These are phyloP conservation scores for Drosophila arizonae DNA, from an alignment of 1,140 invertebrate species.

Conservation along the genomic window DNA sequence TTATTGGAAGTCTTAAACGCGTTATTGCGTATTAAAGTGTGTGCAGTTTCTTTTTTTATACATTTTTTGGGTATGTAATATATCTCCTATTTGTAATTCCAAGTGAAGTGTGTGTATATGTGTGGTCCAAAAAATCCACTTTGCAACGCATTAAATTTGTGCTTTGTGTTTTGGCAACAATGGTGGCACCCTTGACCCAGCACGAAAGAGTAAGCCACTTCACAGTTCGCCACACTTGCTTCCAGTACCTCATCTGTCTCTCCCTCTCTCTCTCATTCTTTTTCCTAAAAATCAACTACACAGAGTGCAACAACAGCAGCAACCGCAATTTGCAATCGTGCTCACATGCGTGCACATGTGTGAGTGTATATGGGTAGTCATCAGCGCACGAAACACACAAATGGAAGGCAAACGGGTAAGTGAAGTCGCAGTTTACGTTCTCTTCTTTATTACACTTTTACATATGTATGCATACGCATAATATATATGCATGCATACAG, in stretches of 20 bases:
- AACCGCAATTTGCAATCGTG: constrained; percentile 1
- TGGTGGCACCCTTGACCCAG: constrained; percentile 42
- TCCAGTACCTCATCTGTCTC: not conserved
- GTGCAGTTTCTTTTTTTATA: not conserved
- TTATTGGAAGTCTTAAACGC: not conserved
- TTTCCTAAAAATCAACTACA: constrained; percentile 45
- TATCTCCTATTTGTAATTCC: constrained; percentile 16
- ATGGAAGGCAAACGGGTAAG: not conserved
- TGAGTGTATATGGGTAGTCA: not conserved
- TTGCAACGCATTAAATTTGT: constrained; percentile 57
- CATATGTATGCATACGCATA: not conserved
- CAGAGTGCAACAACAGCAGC: constrained; percentile 10
- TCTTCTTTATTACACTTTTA: not conserved
- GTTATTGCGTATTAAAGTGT: constrained; percentile 1
- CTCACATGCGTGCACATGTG: not conserved
- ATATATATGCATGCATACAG: not conserved
- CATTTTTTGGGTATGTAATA: not conserved
- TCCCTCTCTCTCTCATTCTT: not conserved
- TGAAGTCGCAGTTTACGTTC: not conserved
- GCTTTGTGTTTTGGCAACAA: constrained; percentile 50
- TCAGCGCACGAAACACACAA: not conserved
- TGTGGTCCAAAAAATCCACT: constrained; percentile 57
- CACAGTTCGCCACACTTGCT: constrained; percentile 27
- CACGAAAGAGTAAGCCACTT: constrained; percentile 44
- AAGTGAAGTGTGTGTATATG: constrained; percentile 16